Evolutionary conservation across 2,113 vertebrate species (phyloP).

Genomic region (Crotalus tigris): DNA sequence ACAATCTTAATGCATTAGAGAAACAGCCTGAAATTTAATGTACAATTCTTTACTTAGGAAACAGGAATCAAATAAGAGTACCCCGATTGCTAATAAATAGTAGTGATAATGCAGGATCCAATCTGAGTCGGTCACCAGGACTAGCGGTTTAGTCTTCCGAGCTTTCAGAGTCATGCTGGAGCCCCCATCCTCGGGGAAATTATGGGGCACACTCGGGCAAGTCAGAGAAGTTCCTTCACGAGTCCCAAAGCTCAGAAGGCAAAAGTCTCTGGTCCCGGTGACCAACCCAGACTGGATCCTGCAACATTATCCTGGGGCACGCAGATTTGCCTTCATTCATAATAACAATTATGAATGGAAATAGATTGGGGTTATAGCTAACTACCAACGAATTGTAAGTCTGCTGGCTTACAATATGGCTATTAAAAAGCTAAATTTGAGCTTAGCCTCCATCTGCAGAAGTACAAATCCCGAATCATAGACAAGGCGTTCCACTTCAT

Average conservation of each 20-base stretch:
- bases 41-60: neutral
- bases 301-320: neutral
- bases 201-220: too few relatives aligned
- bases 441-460: neutral
- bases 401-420: neutral
- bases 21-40: neutral
- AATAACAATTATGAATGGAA: neutral
- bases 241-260: neutral
- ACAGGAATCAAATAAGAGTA: neutral
- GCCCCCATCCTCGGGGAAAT: too few relatives aligned
- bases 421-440: neutral
- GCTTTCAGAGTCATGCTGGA: neutral
- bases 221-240: neutral
- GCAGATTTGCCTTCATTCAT: neutral
- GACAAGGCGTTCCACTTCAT: neutral
- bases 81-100: neutral
- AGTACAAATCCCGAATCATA: neutral
- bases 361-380: neutral
- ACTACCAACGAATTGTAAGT: neutral
- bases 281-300: neutral
- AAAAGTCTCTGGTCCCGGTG: neutral
- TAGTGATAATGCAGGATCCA: neutral
- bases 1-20: neutral
- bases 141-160: neutral
- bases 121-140: neutral